These are phyloP conservation scores for Drosophila yakuba DNA, from an alignment of 1,140 invertebrate species.

Conservation along the genomic window DNA sequence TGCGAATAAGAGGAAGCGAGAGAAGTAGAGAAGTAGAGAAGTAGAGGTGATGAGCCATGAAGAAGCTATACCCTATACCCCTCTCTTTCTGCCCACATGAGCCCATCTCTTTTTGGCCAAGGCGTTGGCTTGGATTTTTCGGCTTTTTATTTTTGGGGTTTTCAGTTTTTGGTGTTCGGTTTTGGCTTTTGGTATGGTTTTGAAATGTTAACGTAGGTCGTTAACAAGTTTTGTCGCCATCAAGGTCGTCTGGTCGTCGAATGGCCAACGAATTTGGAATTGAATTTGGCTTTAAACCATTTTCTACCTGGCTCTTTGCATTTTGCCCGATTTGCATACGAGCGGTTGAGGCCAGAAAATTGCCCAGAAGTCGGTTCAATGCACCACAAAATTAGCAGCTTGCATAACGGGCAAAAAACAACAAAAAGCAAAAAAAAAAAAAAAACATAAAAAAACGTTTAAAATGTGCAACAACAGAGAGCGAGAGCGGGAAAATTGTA, in stretches of 20 bases:
- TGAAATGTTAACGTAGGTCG: constrained; percentile 72
- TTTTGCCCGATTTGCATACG: constrained; percentile 27
- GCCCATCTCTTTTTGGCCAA: neutral
- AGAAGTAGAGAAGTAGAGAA: constrained; percentile 9
- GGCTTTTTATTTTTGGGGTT: constrained; percentile 2
- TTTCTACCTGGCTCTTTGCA: neutral
- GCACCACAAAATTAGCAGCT: constrained; percentile 59
- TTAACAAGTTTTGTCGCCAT: constrained; percentile 64
- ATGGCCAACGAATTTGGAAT: constrained; percentile 33
- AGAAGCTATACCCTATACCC: neutral
- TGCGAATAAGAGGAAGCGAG: constrained; percentile 29
- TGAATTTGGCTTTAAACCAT: constrained; percentile 9
- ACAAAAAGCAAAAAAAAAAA: neutral
- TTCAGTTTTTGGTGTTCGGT: constrained; percentile 6
- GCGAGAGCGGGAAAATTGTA: constrained; percentile 15
- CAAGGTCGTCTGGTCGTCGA: constrained; percentile 35
- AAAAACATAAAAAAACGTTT: neutral
- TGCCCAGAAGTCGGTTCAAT: constrained; percentile 49
- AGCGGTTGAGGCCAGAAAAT: neutral
- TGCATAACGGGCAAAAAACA: constrained; percentile 29
- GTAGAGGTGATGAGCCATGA: constrained; percentile 31
- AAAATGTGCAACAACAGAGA: constrained; percentile 25
- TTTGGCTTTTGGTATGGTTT: constrained; percentile 39
- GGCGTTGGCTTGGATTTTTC: constrained; percentile 39
- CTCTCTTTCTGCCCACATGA: constrained; percentile 2